Conservation (phyloP, 2,797 vertebrate species). For the Halcyon smyrnensis region DNA sequence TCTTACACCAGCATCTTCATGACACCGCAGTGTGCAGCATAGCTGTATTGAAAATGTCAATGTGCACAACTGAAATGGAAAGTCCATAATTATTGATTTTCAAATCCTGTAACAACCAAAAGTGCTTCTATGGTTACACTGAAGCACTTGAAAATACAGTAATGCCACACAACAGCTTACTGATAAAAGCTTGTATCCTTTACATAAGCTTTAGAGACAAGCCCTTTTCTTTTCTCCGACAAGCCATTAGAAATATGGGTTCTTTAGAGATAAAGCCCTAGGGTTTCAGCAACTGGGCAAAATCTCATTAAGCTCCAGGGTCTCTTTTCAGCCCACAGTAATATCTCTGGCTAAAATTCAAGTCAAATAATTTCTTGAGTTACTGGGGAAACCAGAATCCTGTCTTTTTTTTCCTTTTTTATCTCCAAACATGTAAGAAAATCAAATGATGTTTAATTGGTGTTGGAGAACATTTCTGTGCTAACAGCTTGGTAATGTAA, state of each 20-base stretch:
- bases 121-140: not conserved
- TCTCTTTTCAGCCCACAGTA: not conserved
- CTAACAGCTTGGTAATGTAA: not conserved
- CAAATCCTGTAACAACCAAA: not conserved
- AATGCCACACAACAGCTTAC: not conserved
- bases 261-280: not conserved
- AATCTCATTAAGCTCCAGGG: not conserved
- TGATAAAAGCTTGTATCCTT: not conserved
- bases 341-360: not conserved
- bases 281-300: not conserved
- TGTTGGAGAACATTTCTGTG: not conserved
- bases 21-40: not conserved
- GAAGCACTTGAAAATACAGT: not conserved
- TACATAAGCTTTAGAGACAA: not conserved
- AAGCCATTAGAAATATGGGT: not conserved
- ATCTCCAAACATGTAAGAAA: not conserved
- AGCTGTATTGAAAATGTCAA: not conserved
- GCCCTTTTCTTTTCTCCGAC: not conserved
- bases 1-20: not conserved
- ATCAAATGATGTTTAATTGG: not conserved
- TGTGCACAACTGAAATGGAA: not conserved
- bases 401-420: not conserved
- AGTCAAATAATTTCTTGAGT: not conserved
- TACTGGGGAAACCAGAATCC: not conserved
- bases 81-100: constrained; percentile 11